phyloP scores from a whole-genome alignment of 2,888 invertebrate genomes.

The Heliconius sara region DNA sequence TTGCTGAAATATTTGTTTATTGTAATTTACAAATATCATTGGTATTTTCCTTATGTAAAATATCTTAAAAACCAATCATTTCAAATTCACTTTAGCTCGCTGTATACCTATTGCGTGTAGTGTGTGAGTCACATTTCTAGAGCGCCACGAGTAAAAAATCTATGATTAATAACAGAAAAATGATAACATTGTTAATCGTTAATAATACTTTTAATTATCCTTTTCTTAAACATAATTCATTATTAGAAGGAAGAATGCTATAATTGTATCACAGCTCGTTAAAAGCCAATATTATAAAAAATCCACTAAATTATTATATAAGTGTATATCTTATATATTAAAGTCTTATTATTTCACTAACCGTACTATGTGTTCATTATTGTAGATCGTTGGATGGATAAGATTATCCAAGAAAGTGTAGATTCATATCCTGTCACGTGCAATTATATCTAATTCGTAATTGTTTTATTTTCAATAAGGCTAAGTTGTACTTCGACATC shows the following conservation, averaged over 20 bases:
- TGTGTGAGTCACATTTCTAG: background rate
- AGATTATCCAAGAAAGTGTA: background rate
- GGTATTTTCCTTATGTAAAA: too few species aligned
- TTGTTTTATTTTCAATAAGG: slow-evolving; percentile 55
- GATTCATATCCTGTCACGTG: background rate
- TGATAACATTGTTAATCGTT: background rate
- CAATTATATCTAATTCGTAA: background rate
- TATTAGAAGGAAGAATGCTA: background rate
- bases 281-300: slow-evolving; percentile 1
- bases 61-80: too few species aligned
- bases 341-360: background rate
- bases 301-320: slow-evolving; percentile 15
- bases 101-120: background rate
- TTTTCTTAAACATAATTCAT: slow-evolving; percentile 3
- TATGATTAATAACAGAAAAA: background rate
- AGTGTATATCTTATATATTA: background rate
- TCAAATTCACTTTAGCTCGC: too few species aligned
- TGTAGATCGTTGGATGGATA: background rate
- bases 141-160: background rate
- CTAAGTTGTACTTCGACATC: slow-evolving; percentile 72
- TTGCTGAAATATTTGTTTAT: too few species aligned
- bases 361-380: background rate
- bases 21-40: too few species aligned
- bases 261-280: slow-evolving; percentile 26
- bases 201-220: slow-evolving; percentile 17